Base-by-base conservation (phyloP, 2,888 invertebrate genomes). In the Drosophila yooni region DNA sequence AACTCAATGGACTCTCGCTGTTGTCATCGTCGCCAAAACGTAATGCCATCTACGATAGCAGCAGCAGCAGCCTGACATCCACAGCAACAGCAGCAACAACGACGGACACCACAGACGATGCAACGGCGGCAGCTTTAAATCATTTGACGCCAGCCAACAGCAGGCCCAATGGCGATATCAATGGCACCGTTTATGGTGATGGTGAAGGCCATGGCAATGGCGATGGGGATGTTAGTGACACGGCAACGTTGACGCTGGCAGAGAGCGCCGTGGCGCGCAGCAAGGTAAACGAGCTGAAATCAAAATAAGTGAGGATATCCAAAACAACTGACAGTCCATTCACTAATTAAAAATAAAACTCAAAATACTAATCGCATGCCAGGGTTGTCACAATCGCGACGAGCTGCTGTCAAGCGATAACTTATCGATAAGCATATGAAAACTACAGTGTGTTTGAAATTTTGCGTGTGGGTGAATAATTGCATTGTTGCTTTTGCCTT, bases 1-100 rank as follows among this genome's bases (percentile, higher is more conserved):
- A 90, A 51, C 70, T 87, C 0, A 90, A 89, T 53, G 89, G 87
- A 11, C 61, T 87, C 0, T 76, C 89, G 43, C 58, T 85, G 69
- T 60, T 89, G 7, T 86, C 85, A 15, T 70, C 75, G 6, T 85
- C 85, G 38, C 78, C 90, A n/a, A 85, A 85, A 46, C 80, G 85
- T 18, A 90, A 88, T 71, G 85, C 90, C 59, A 85, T 85, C 54
- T 90, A 85, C 31, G 86, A 89, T 25, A 80, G 56, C 53, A 25
- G 31, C 53, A 53, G 76, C 64, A 13, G 38, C 54, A 63, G 46
- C 65, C 74, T 66, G 53, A 18, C 25, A 36, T 10, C 33, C 21
- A 36, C 53, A 25, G 31, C 53, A 29, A 79, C 63, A 29, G 59
- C 46, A 11, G 38, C 57, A 65, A 52, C 77, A 73, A 65, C 67